These are phyloP conservation scores for Hoplodrina blanda DNA, from an alignment of 2,888 invertebrate species.

Conservation along the genomic window DNA sequence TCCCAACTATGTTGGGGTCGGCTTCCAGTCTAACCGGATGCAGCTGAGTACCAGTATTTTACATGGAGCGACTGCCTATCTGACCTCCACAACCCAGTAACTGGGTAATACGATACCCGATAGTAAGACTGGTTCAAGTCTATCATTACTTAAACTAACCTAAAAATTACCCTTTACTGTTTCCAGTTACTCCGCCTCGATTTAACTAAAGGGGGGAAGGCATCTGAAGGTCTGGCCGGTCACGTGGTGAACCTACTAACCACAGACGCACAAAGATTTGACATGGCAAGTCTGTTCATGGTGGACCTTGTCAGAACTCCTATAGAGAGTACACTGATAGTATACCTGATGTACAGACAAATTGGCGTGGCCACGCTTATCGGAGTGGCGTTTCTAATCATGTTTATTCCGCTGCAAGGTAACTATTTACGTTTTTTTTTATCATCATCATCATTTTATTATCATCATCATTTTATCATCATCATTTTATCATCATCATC, in stretches of 20 bases:
- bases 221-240: conserved; percentile 92
- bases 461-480: too few species aligned
- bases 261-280: conserved; percentile 97
- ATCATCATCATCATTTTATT: too few species aligned
- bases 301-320: conserved; percentile 96
- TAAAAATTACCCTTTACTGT: background rate
- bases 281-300: conserved; percentile 94
- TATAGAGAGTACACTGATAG: conserved; percentile 94
- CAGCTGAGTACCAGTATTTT: too few species aligned
- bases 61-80: too few species aligned
- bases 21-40: too few species aligned
- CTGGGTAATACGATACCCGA: too few species aligned
- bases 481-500: too few species aligned
- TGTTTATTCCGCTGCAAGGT: conserved; percentile 92
- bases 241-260: conserved; percentile 94
- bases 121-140: too few species aligned
- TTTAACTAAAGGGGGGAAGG: conserved; percentile 90
- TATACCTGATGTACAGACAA: conserved; percentile 93
- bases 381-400: conserved; percentile 90
- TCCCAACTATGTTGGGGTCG: too few species aligned
- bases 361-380: conserved; percentile 91
- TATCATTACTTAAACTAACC: too few species aligned
- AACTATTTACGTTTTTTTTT: background rate
- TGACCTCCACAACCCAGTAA: too few species aligned
- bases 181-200: conserved; percentile 93